Base-by-base conservation (phyloP, 2,113 vertebrate species). In the Callipepla squamata region DNA sequence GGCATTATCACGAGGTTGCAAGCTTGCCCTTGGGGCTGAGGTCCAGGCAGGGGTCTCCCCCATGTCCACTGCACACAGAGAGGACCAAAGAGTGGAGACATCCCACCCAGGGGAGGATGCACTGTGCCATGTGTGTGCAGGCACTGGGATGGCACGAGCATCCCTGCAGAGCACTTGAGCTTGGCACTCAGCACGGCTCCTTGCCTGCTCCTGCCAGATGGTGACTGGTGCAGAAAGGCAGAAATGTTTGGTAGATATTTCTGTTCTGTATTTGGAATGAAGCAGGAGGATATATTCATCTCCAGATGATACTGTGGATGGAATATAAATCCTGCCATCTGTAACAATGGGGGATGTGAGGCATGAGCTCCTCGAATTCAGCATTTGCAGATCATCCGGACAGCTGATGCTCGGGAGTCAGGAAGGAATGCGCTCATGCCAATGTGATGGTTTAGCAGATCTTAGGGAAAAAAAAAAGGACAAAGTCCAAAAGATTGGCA, bases 231-330 rank as follows among this genome's bases (percentile, higher is more conserved):
- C 92, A 96, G 96, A 96, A 95, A 96, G 95, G 93, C 96, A 96
- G 95, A 96, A 96, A 95, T 96, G 95, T 96, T 96, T 96, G 96
- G 96, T 65, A 96, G 96, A 96, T 96, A 96, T 96, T 96, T 96
- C 95, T 96, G 95, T 95, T 96, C 95, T 94, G 95, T 96, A 96
- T 96, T 96, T 96, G 96, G 96, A 96, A 96, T 95, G 95, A 95
- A 96, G 96, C 93, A 88, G 90, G 93, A 96, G 96, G 90, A 96
- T 96, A 94, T 92, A 96, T 94, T 95, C 96, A 96, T 95, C 95
- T 96, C 95, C 96, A 96, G 95, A 96, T 96, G 95, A 96, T 95
- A 95, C 88, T 94, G 95, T 94, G 96, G 96, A 96, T 93, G 92
- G 96, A 96, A 96, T 96, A 95, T 96, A 96, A 96, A 96, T 96